Base-by-base conservation (phyloP, 1,140 invertebrate species). In the Neodiprion pinetum region DNA sequence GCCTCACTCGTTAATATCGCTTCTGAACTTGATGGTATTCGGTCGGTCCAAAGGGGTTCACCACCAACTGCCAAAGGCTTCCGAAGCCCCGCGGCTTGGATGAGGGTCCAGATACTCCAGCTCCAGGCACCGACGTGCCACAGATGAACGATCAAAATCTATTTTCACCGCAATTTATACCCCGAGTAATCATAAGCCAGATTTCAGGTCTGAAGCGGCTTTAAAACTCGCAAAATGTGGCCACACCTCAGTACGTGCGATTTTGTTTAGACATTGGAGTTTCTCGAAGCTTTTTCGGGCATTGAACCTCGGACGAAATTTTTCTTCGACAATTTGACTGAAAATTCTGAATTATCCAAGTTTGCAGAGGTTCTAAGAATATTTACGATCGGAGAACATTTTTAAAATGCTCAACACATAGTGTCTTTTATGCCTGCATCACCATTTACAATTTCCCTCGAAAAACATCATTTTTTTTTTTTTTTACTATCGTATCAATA, bases 371-470 rank as follows among this genome's bases (percentile, higher is more conserved):
- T 61, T 71, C 53, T 53, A 49, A 11, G 68, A 67, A 67, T 75
- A 70, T 75, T 72, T 66, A 77, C 76, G 75, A 77, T 78, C 77
- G 17, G 12, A 61, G 17, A 53, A 23, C 7, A 53, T 7, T 21
- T 65, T 21, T 40, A 53, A 40, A 21, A 5, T 72, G 40, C n/a
- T 8, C n/a, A 21, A 21, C 17, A 21, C 17, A 49, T 70, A 74
- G 71, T 75, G 72, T 71, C 47, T 23, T 71, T 49, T 9, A 68
- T 66, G 48, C 61, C 72, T 61, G 70, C 40, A 4, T 11, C 21
- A 12, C 11, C 11, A 71, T 71, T 2, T 14, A 28, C 48, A 49
- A 14, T 7, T 48, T 48, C 5, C 14, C 48, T 8, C 9, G n/a
- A 48, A 61, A 65, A 21, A 21, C 0, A 21, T 21, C 3, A 48